Base-by-base conservation (phyloP, 1,140 invertebrate species). In the Ips typographus region DNA sequence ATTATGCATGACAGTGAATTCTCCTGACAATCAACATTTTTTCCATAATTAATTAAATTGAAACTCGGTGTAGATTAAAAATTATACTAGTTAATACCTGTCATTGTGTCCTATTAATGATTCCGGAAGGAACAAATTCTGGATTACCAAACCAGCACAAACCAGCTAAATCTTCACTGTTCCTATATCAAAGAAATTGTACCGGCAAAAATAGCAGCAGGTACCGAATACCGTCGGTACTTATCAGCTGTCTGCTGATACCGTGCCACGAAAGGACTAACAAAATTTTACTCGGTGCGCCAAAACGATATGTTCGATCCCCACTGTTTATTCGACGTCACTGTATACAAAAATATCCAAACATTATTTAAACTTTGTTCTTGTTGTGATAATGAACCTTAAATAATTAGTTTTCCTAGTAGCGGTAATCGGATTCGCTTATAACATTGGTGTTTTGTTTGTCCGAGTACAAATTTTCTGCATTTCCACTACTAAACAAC, bases 351-450 rank as follows among this genome's bases (percentile, higher is more conserved):
- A 59, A 59, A 40, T 49, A 47, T 59, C 57, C 38, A 4, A 49
- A 62, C 44, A 62, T 47, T 62, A 62, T 62, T 22, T 62, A 62
- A 49, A 62, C 59, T 62, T 62, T 62, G 59, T 62, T 62, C 59
- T 62, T 62, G 41, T 62, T 5, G 57, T n/a, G 39, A 41, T 59
- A 59, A 59, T 59, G 57, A 40, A 59, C 40, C 39, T 59, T 59
- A 8, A 4, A 59, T 55, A 22, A 39, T 59, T 59, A 42, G 22
- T 49, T 49, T 49, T 49, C 44, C 44, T 49, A 49, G 6, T 1
- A 49, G 22, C 22, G 22, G 22, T 22, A 22, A 22, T 22, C 22
- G 22, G 22, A 22, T 22, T 22, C 0, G 22, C 22, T 22, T 22
- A 22, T 22, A 22, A 22, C 22, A 22, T 22, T 22, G 22, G 22